These are phyloP conservation scores for Slavum lentiscoides DNA, from an alignment of 2,888 invertebrate species.

Conservation along the genomic window DNA sequence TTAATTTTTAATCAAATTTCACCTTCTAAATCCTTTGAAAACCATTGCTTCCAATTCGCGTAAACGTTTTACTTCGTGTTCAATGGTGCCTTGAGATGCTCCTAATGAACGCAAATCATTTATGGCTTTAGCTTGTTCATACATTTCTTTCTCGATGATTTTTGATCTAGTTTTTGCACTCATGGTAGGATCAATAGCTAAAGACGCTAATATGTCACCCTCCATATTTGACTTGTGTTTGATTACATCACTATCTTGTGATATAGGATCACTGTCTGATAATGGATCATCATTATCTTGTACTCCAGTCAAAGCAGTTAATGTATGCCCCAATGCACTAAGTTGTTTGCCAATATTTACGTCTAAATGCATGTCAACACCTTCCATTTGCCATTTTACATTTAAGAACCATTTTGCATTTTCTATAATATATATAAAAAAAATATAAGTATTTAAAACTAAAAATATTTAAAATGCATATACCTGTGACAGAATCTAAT, in stretches of 20 bases:
- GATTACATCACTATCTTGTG: slow-evolving; percentile 70
- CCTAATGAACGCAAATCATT: slow-evolving; percentile 87
- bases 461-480: background rate
- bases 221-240: slow-evolving; percentile 69
- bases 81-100: slow-evolving; percentile 86
- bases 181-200: slow-evolving; percentile 77
- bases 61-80: slow-evolving; percentile 86
- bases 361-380: slow-evolving; percentile 94
- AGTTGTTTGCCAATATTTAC: slow-evolving; percentile 95
- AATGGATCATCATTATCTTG: slow-evolving; percentile 74
- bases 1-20: slow-evolving; percentile 23
- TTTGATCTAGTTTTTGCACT: slow-evolving; percentile 86
- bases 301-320: slow-evolving; percentile 89
- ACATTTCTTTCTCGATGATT: slow-evolving; percentile 94
- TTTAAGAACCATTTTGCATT: slow-evolving; percentile 98
- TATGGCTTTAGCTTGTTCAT: slow-evolving; percentile 93
- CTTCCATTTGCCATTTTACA: slow-evolving; percentile 99
- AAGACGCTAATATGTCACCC: slow-evolving; percentile 76
- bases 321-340: slow-evolving; percentile 89
- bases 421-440: slow-evolving; percentile 62
- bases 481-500: slow-evolving; percentile 61
- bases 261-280: slow-evolving; percentile 52
- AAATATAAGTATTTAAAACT: background rate
- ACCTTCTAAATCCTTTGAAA: slow-evolving; percentile 88
- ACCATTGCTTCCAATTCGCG: slow-evolving; percentile 92